A percentile compares a stretch with the other conserved stretches of the same genome.
phyloP scores from a whole-genome alignment of 2,113 vertebrate species.

The Saccopteryx leptura region DNA sequence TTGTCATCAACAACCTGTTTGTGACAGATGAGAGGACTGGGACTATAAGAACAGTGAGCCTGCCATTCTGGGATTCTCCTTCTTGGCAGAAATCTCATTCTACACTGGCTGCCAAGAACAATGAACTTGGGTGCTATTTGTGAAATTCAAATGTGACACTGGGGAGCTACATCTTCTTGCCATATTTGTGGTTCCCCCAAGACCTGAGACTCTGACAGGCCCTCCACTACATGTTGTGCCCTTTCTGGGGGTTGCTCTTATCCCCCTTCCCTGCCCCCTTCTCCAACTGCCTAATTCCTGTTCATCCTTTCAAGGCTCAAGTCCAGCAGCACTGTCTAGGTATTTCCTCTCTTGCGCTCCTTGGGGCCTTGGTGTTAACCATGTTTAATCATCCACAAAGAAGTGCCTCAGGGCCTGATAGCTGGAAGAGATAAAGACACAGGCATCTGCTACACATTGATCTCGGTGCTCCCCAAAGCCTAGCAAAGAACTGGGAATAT shows the following conservation, averaged over 20 bases:
- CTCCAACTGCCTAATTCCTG: not conserved
- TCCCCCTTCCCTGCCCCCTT: not conserved
- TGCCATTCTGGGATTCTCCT: not conserved
- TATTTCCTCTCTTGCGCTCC: not conserved
- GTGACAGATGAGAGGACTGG: not conserved
- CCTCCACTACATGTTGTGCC: not conserved
- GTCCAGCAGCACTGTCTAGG: not conserved
- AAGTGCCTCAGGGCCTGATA: not conserved
- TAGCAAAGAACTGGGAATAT: not conserved
- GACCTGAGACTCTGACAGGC: not conserved
- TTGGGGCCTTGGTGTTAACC: not conserved
- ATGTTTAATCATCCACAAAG: not conserved
- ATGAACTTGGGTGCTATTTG: not conserved
- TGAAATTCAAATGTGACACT: not conserved
- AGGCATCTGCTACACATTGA: not conserved
- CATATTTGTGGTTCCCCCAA: not conserved
- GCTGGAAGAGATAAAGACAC: not conserved
- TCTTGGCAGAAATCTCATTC: not conserved
- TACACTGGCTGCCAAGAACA: not conserved
- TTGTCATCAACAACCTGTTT: not conserved
- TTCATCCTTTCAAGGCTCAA: constrained; percentile 2
- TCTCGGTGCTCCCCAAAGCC: not conserved
- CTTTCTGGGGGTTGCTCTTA: not conserved
- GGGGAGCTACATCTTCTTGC: not conserved
- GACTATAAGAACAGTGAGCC: not conserved